Conservation (phyloP, 1,140 invertebrate genomes). For the Bursaphelenchus mucronatus region DNA sequence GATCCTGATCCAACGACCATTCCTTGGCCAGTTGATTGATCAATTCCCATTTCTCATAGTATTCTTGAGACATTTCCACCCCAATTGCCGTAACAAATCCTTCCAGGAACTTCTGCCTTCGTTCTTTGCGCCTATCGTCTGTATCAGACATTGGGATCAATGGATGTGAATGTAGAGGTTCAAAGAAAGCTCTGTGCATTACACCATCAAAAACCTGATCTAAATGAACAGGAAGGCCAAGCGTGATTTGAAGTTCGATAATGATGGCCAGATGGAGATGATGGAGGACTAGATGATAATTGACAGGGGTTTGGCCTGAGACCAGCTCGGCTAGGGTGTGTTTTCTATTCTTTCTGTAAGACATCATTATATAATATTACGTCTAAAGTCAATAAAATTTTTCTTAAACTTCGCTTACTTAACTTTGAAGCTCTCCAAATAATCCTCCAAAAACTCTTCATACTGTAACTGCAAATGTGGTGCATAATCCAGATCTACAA, state of each 20-base stretch:
- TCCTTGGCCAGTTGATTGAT: constrained; percentile 30
- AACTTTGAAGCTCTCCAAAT: not conserved
- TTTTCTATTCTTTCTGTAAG: constrained; percentile 1
- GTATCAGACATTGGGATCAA: constrained; percentile 38
- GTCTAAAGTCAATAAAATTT: not conserved
- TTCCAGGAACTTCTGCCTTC: constrained; percentile 36
- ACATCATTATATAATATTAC: no score
- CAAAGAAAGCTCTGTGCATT: constrained; percentile 38
- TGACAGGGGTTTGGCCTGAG: constrained; percentile 29
- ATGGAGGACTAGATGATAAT: constrained; percentile 46
- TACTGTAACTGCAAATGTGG: constrained; percentile 10
- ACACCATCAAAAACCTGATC: constrained; percentile 33
- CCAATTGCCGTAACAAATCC: constrained; percentile 31
- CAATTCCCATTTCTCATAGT: constrained; percentile 29
- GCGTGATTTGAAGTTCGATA: constrained; percentile 24
- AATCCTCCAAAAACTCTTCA: constrained; percentile 14
- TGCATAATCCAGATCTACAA: constrained; percentile 5
- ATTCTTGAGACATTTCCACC: constrained; percentile 23
- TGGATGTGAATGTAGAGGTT: constrained; percentile 38
- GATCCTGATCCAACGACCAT: constrained; percentile 38
- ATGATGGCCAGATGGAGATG: constrained; percentile 33
- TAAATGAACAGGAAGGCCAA: constrained; percentile 10
- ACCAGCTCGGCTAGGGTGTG: constrained; percentile 24
- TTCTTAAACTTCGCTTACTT: not conserved
- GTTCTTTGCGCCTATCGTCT: constrained; percentile 23